Percentiles rank a stretch among this genome's conserved stretches.
phyloP scores from a whole-genome alignment of 2,888 invertebrate species.

The Sycophila texana region DNA sequence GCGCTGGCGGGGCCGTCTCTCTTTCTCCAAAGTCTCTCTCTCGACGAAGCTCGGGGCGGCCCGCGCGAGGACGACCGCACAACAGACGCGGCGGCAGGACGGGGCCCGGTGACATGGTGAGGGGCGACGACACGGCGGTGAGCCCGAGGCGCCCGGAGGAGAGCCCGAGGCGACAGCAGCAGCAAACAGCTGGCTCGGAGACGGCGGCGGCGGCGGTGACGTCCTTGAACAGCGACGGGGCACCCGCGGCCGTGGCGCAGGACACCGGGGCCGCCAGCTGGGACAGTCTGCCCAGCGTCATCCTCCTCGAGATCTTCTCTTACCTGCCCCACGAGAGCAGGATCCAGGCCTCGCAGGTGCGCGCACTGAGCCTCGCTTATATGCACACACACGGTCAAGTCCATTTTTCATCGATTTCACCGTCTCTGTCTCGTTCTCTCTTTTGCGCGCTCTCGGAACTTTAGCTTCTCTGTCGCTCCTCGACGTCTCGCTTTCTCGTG shows the following conservation, averaged over 20 bases:
- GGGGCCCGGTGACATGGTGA: slow-evolving; percentile 41
- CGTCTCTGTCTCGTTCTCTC: slow-evolving; percentile 22
- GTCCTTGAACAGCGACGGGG: slow-evolving; percentile 44
- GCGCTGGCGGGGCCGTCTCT: not conserved
- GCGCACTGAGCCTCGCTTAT: slow-evolving; percentile 42
- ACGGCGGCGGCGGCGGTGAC: slow-evolving; percentile 17
- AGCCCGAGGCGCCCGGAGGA: not conserved
- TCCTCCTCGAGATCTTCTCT: slow-evolving; percentile 75
- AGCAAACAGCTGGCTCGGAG: slow-evolving; percentile 37
- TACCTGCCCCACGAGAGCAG: slow-evolving; percentile 71
- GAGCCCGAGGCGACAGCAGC: not conserved
- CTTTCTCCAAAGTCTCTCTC: slow-evolving; percentile 10
- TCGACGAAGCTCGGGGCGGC: not conserved
- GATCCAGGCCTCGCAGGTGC: slow-evolving; percentile 72
- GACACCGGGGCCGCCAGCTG: slow-evolving; percentile 61
- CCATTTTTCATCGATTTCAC: slow-evolving; percentile 39
- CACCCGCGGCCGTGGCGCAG: not conserved
- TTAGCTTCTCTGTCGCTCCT: not conserved
- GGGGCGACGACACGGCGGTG: slow-evolving; percentile 41
- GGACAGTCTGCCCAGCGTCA: slow-evolving; percentile 75
- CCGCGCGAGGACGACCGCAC: not conserved
- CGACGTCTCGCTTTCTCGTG: not conserved
- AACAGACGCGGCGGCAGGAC: not conserved
- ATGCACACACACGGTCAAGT: slow-evolving; percentile 32
- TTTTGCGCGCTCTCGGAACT: slow-evolving; percentile 9